Conservation (phyloP, 1,140 invertebrate genomes). For the Drosophila hydei region DNA sequence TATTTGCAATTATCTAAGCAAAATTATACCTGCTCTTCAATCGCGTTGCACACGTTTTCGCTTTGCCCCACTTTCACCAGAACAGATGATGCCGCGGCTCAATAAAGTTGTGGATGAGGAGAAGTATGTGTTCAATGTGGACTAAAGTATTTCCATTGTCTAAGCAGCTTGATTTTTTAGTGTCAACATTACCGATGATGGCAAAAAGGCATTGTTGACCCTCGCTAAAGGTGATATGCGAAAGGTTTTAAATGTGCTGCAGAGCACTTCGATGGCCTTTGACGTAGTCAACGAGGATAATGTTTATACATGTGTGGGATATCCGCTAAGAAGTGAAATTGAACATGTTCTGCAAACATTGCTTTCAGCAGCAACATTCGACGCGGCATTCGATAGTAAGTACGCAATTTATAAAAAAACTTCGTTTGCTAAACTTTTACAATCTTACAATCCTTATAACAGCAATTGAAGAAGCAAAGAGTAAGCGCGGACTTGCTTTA, state of each 20-base stretch:
- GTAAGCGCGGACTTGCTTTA: slow-evolving; percentile 93
- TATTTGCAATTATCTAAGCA: slow-evolving; percentile 99
- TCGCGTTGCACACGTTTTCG: slow-evolving; percentile 98
- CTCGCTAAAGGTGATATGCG: slow-evolving; percentile 99
- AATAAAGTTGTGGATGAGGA: slow-evolving; percentile 94
- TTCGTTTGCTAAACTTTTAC: background rate
- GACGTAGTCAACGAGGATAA: slow-evolving; percentile 94
- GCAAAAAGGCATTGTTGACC: slow-evolving; percentile 94
- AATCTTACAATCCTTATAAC: slow-evolving; percentile 57
- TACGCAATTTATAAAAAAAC: background rate
- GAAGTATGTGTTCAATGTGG: slow-evolving; percentile 86
- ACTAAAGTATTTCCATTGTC: background rate
- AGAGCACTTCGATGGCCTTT: slow-evolving; percentile 96
- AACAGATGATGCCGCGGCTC: slow-evolving; percentile 96
- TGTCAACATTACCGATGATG: slow-evolving; percentile 94
- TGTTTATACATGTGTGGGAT: slow-evolving; percentile 98
- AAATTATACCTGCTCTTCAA: slow-evolving; percentile 99
- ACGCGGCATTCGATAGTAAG: slow-evolving; percentile 92
- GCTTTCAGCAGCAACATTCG: slow-evolving; percentile 93
- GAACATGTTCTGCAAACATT: slow-evolving; percentile 95
- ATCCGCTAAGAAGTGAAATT: slow-evolving; percentile 96
- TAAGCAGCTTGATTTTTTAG: slow-evolving; percentile 84
- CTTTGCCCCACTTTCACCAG: slow-evolving; percentile 94
- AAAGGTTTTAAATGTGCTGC: slow-evolving; percentile 97
- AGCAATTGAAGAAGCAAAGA: slow-evolving; percentile 94